Conservation (phyloP, 2,888 invertebrate species). For the Agrypnus murinus region DNA sequence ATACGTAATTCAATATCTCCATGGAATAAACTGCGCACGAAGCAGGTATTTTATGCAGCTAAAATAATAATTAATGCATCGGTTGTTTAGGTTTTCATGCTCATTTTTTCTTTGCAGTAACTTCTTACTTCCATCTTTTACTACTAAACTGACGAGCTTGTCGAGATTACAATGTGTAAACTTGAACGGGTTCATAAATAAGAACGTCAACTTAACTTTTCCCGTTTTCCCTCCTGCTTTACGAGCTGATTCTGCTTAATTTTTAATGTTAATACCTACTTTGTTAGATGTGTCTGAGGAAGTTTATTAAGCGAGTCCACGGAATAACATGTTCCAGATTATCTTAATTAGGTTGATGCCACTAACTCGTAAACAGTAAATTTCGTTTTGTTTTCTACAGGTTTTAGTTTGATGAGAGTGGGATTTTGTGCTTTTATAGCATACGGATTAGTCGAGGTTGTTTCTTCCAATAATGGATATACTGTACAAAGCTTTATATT, state of each 20-base stretch:
- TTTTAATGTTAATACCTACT: slow-evolving; percentile 31
- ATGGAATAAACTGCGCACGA: no score
- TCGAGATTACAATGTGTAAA: slow-evolving; percentile 29
- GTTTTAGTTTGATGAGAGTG: no score
- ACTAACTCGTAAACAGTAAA: background rate
- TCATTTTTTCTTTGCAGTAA: no score
- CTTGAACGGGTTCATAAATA: slow-evolving; percentile 34
- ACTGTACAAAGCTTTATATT: no score
- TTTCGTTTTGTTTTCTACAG: background rate
- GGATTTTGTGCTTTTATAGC: no score
- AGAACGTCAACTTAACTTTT: slow-evolving; percentile 33
- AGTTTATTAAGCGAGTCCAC: slow-evolving; percentile 28
- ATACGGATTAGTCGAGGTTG: no score
- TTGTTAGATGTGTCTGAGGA: slow-evolving; percentile 26
- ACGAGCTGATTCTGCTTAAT: slow-evolving; percentile 31
- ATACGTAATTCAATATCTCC: no score
- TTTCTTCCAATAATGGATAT: no score
- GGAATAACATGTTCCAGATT: slow-evolving; percentile 20
- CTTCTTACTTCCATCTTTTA: no score
- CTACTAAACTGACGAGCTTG: slow-evolving; percentile 19
- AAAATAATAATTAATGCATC: no score
- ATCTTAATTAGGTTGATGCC: slow-evolving; percentile 9
- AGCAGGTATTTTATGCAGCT: no score
- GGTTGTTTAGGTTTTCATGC: no score
- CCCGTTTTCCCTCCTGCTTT: slow-evolving; percentile 31